These are phyloP conservation scores for Gobio occitaniae DNA, from an alignment of 2,797 vertebrate genomes.

Conservation along the genomic window DNA sequence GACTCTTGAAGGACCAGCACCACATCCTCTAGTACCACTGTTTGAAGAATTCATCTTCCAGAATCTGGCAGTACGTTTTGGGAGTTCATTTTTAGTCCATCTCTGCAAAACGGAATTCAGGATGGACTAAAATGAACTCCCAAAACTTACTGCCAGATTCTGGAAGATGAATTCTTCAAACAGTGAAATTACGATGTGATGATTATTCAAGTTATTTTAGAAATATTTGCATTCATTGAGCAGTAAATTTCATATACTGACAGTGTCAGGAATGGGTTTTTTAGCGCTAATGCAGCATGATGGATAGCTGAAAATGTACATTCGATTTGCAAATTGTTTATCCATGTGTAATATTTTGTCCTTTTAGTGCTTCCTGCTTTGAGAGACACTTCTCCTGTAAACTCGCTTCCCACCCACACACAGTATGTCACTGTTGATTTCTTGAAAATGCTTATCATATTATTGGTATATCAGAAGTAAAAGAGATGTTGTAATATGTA, in stretches of 20 bases:
- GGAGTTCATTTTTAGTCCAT: too few relatives aligned
- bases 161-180: too few relatives aligned
- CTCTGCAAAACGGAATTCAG: too few relatives aligned
- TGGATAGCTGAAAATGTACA: not conserved
- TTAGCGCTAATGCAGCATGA: not conserved
- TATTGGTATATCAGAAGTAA: not conserved
- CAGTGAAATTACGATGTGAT: not conserved
- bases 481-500: conserved; percentile 6
- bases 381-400: not conserved
- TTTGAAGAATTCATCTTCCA: too few relatives aligned
- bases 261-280: not conserved
- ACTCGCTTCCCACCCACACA: not conserved
- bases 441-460: not conserved
- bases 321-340: not conserved
- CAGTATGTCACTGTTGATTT: not conserved
- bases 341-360: not conserved
- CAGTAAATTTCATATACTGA: not conserved
- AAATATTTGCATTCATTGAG: not conserved
- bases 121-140: too few relatives aligned
- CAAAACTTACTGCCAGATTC: too few relatives aligned
- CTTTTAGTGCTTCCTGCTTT: not conserved
- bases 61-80: too few relatives aligned
- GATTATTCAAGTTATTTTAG: not conserved
- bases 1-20: too few relatives aligned
- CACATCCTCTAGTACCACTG: too few relatives aligned